Base-by-base conservation (phyloP, 2,797 vertebrate species). In the Mycteria americana region DNA sequence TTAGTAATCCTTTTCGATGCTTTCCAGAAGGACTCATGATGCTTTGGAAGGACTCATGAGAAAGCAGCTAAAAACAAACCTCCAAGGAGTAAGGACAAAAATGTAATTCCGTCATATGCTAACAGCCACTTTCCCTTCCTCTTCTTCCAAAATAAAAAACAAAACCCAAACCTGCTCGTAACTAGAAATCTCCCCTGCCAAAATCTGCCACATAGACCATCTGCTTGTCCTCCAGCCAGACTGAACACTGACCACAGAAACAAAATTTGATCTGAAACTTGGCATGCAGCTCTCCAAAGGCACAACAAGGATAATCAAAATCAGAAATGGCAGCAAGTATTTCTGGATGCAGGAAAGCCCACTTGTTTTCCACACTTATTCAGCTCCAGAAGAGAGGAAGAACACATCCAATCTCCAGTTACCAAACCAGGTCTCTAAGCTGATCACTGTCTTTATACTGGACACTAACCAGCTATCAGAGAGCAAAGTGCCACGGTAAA, bases 191-290 rank as follows among this genome's bases (percentile, higher is more conserved):
- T 46, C 28, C 51, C 43, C 35, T 41, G 27, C 7, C 63, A 67
- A 79, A 51, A 90, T n/a, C 18, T 81, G 41, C 22, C 39, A 69
- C 53, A 24, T 2, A 69, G 37, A 73, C 14, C 33, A 62, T 23
- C 30, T 54, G n/a, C 50, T 45, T 72, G 27, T 69, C 31, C 33
- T 75, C n/a, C 27, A 78, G 30, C 27, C 14, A 82, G 14, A 63
- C 0, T 0, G 0, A 83, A 68, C 31, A 48, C 0, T 17, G n/a
- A 86, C 30, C 18, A 8, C 11, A 77, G 75, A 30, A 89, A 65
- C 14, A 81, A 65, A 92, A 74, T 39, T 18, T 45, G 10, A 85
- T 39, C 46, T 50, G 59, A 74, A 88, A 75, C 14, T 23, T 59
- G 37, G 31, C 33, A 37, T 2, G 8, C 31, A 59, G 50, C 5